Percentiles rank a stretch among this genome's conserved stretches.
Conservation (phyloP, 2,113 vertebrate species). For the Nansenia antarctica region DNA sequence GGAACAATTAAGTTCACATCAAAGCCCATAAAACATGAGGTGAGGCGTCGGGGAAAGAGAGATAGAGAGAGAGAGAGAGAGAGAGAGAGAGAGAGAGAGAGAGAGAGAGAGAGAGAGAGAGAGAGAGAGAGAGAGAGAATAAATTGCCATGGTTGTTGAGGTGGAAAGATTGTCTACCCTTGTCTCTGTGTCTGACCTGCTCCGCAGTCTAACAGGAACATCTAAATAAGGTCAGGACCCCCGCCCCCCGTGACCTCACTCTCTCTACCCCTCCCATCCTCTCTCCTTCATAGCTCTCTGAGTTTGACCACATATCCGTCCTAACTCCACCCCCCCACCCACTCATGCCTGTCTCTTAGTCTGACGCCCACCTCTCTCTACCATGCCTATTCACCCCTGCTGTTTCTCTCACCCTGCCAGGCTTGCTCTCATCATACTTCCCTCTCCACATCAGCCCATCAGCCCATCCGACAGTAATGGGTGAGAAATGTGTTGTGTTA, state of each 20-base stretch:
- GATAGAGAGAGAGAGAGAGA: background rate
- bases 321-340: no score
- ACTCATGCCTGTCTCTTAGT: background rate
- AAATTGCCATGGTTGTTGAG: background rate
- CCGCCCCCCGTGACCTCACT: background rate
- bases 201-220: background rate
- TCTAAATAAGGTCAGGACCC: background rate
- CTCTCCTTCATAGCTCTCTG: background rate
- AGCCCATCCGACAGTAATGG: background rate
- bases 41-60: no score
- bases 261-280: background rate
- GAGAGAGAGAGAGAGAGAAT: background rate
- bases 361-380: background rate
- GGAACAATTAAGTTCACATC: background rate
- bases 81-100: background rate
- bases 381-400: no score
- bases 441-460: background rate
- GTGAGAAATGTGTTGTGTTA: background rate
- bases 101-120: background rate
- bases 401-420: background rate
- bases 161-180: background rate
- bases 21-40: background rate
- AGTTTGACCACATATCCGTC: no score
- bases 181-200: background rate
- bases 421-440: background rate